A percentile compares a stretch with the other conserved stretches of the same genome.
Evolutionary conservation across 2,113 vertebrate genomes (phyloP).

Genomic region (Malaclemys terrapin): DNA sequence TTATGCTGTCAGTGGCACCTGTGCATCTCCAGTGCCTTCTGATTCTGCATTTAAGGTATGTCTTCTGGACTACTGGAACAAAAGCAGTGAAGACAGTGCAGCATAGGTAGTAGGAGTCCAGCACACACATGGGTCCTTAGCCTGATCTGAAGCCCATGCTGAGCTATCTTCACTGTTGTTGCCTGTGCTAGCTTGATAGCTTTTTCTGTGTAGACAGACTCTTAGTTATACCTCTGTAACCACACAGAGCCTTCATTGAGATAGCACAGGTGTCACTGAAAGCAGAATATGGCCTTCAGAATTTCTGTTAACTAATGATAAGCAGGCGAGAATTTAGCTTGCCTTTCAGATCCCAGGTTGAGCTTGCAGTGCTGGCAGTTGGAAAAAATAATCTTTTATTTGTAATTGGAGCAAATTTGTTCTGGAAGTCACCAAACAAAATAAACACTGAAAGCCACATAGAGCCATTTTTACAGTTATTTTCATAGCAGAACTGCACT

Average conservation of each 20-base stretch:
- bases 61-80: background rate
- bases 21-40: background rate
- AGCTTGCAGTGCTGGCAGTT: background rate
- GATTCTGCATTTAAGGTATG: background rate
- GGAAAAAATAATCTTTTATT: background rate
- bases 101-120: background rate
- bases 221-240: background rate
- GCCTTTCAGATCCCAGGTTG: no score
- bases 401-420: background rate
- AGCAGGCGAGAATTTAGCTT: background rate
- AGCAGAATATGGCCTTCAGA: background rate
- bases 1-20: accelerated
- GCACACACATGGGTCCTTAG: background rate
- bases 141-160: background rate
- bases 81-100: background rate
- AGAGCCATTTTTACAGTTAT: background rate
- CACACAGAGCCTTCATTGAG: background rate
- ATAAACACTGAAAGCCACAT: background rate
- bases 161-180: background rate
- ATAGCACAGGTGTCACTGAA: background rate
- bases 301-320: background rate
- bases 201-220: background rate
- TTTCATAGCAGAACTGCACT: background rate
- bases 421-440: background rate
- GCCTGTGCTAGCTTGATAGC: background rate